phyloP scores from a whole-genome alignment of 2,113 vertebrate genomes.

The Desmodus rotundus region DNA sequence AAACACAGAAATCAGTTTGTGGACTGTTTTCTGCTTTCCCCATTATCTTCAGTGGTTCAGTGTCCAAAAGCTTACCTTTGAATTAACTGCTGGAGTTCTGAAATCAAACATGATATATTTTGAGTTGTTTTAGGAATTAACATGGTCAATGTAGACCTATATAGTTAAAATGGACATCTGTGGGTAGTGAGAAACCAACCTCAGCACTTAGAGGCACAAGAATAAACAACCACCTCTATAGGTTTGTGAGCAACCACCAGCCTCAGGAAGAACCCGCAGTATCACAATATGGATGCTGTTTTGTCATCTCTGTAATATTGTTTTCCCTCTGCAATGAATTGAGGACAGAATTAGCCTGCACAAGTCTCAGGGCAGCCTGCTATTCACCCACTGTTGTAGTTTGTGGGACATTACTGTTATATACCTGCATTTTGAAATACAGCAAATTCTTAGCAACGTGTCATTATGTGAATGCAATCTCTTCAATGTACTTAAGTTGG shows the following conservation, averaged over 20 bases:
- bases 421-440: constrained; percentile 66
- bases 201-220: background rate
- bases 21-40: background rate
- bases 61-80: background rate
- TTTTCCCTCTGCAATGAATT: constrained; percentile 51
- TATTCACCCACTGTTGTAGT: constrained; percentile 18
- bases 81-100: background rate
- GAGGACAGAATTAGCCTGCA: background rate
- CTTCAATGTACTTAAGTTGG: constrained; percentile 5
- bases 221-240: background rate
- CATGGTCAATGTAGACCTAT: background rate
- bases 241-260: background rate
- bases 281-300: background rate
- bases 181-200: background rate
- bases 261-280: background rate
- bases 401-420: constrained; percentile 55
- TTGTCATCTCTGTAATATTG: constrained; percentile 53
- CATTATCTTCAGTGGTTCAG: background rate
- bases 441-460: constrained; percentile 63
- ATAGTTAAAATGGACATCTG: background rate
- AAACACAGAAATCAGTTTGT: background rate
- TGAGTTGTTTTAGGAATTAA: background rate
- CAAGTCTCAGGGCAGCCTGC: background rate
- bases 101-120: background rate
- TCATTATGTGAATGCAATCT: background rate